A percentile compares a stretch with the other conserved stretches of the same genome.
Evolutionary conservation across 2,888 invertebrate species (phyloP).

Genomic region (Temnothorax rugatulus): DNA sequence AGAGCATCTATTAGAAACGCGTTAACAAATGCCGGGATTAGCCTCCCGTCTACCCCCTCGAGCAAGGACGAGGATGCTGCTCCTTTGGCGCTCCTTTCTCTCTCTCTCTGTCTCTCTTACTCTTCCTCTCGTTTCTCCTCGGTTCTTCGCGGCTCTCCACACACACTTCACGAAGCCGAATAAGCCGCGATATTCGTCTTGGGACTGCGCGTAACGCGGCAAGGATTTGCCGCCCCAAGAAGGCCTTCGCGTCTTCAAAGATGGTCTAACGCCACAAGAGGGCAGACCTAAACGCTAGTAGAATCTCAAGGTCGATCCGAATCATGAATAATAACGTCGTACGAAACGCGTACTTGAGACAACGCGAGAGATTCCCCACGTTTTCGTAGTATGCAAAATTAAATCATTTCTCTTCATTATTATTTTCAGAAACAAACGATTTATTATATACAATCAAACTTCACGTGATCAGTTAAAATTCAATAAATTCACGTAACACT

Average conservation of each 20-base stretch:
- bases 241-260: conserved; percentile 39
- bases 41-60: conserved; percentile 67
- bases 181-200: conserved; percentile 76
- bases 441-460: background rate
- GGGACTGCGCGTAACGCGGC: conserved; percentile 65
- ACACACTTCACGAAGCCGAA: conserved; percentile 51
- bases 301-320: conserved; percentile 31
- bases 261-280: conserved; percentile 35
- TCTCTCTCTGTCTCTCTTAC: conserved; percentile 37
- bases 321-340: conserved; percentile 41
- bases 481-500: background rate
- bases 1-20: conserved; percentile 83
- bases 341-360: background rate
- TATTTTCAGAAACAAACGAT: background rate
- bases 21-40: conserved; percentile 84
- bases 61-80: conserved; percentile 56
- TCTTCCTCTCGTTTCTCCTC: conserved; percentile 28
- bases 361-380: background rate
- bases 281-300: conserved; percentile 22
- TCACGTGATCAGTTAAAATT: background rate
- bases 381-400: conserved; percentile 1
- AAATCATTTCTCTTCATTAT: background rate
- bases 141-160: conserved; percentile 41
- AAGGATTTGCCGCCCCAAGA: conserved; percentile 63
- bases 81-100: conserved; percentile 53